Evolutionary conservation across 2,797 vertebrate genomes (phyloP), one percentile per base, ranked within the genome.

Genomic region (Eulemur coronatus): DNA sequence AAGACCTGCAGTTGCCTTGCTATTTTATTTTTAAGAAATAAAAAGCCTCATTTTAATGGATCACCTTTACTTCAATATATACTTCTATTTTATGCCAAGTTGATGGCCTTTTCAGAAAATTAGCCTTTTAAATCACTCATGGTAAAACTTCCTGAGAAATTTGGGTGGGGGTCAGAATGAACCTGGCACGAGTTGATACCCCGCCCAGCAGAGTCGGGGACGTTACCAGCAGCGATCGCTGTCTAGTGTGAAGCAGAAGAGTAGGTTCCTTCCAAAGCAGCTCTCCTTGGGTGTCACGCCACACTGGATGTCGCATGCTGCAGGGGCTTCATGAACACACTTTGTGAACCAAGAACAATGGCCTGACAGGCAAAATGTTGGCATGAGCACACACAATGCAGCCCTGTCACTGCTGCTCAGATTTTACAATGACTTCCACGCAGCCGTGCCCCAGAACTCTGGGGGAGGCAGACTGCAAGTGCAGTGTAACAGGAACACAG

Each of bases 331-430:
- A 90, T 94, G 69, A 89, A 48, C 92, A 92, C 13, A 20, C 67
- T 84, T 94, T 96, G 35, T 92, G 97, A 97, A 97, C 78, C 97
- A 97, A 96, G 57, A 97, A 46, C n/a, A 84, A 79, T 96, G 97
- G 97, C 73, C 96, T 95, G 89, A 91, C 89, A 96, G 84, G 28
- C 89, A 55, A 26, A 82, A 48, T 92, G 69, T 80, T 97, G 87
- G 61, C 22, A 0, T 35, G 76, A 72, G 12, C 76, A 82, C 61
- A 86, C 75, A 70, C 61, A 46, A 48, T 35, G 17, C 91, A 88
- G 30, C 46, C n/a, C 67, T 35, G 82, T 87, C 17, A 13, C 48
- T 55, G 81, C 78, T 41, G 55, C 86, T 95, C 96, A 70, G 88
- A 57, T 87, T 96, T 82, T 33, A 41, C 43, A 30, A 15, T 38